Percentiles rank a stretch among this genome's conserved stretches.
Evolutionary conservation across 2,113 vertebrate species (phyloP).

Genomic region (Laticauda colubrina): DNA sequence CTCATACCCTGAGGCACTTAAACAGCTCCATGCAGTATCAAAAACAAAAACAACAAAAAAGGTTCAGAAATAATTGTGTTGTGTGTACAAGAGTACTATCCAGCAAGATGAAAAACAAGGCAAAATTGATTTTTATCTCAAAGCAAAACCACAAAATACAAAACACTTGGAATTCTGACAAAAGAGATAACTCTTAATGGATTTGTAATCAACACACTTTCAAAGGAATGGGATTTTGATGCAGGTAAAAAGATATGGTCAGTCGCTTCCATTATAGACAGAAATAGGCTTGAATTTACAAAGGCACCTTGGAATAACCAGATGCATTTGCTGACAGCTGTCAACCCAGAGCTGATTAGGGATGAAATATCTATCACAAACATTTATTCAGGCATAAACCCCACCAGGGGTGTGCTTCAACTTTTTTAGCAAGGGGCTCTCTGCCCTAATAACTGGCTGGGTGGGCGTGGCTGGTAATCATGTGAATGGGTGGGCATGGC

Average conservation of each 20-base stretch:
- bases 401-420: too few species aligned
- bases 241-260: neutral
- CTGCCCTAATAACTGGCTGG: too few species aligned
- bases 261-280: neutral
- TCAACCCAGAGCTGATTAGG: neutral
- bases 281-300: neutral
- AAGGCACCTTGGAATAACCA: neutral
- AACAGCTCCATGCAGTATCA: neutral
- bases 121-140: constrained; percentile 6
- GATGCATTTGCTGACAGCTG: neutral
- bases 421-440: too few species aligned
- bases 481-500: too few species aligned
- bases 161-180: constrained; percentile 31
- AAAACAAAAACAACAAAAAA: constrained; percentile 31
- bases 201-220: neutral
- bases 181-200: constrained; percentile 29
- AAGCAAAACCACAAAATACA: constrained; percentile 6
- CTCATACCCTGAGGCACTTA: constrained; percentile 44
- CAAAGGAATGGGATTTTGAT: neutral
- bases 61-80: constrained; percentile 47
- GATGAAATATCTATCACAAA: neutral
- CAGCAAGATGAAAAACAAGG: constrained; percentile 27
- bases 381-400: neutral
- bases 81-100: constrained; percentile 42
- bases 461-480: too few species aligned